A percentile compares a stretch with the other conserved stretches of the same genome.
Evolutionary conservation across 2,113 vertebrate species (phyloP).

Genomic region (Halcyon malimbica): DNA sequence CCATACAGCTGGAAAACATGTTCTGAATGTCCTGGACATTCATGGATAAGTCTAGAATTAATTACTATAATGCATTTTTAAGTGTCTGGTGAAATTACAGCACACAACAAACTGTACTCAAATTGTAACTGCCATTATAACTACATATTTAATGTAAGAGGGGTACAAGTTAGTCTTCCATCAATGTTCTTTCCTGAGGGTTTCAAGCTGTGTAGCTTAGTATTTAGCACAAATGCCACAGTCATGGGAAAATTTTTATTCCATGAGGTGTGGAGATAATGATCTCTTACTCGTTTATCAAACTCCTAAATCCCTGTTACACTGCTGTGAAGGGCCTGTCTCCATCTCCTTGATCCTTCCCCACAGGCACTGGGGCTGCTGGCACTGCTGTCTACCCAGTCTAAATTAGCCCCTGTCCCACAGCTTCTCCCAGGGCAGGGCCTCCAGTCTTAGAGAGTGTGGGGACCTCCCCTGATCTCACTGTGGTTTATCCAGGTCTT

Average conservation of each 20-base stretch:
- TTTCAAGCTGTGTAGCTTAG: not conserved
- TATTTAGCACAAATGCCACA: not conserved
- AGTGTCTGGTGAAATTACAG: slow-evolving; percentile 18
- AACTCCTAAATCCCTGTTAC: not conserved
- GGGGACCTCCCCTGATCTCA: accelerated
- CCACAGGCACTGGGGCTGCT: not conserved
- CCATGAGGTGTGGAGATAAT: not conserved
- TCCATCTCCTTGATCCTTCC: not conserved
- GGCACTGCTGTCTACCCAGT: not conserved
- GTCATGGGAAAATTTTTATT: not conserved
- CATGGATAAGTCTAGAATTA: slow-evolving; percentile 19
- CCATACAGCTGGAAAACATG: slow-evolving; percentile 55
- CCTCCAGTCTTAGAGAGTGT: accelerated
- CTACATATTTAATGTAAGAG: not conserved
- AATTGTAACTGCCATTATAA: not conserved
- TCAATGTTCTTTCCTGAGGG: not conserved
- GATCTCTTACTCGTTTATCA: not conserved
- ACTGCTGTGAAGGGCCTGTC: not conserved
- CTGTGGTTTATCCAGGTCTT: not conserved
- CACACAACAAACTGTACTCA: not conserved
- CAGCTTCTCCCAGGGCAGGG: not conserved
- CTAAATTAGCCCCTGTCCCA: not conserved
- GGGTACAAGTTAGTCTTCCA: not conserved
- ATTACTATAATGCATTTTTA: not conserved
- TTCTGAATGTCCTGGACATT: slow-evolving; percentile 31